phyloP scores from a whole-genome alignment of 1,140 invertebrate species.

The Bombus confusus region DNA sequence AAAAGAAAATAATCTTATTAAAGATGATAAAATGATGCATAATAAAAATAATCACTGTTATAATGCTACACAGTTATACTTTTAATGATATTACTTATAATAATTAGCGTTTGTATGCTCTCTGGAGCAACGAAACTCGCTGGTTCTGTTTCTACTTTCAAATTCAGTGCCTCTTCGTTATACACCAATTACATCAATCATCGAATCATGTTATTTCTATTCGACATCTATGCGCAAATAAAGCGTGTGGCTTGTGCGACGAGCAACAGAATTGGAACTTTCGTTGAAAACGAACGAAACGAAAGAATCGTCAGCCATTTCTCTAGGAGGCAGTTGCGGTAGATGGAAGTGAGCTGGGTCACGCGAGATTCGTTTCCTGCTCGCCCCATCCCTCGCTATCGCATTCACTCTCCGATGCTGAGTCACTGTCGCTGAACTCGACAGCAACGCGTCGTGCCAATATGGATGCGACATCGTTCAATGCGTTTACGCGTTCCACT shows the following conservation, averaged over 20 bases:
- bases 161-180: neutral
- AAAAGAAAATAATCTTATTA: slow-evolving; percentile 16
- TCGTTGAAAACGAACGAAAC: slow-evolving; percentile 27
- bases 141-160: slow-evolving; percentile 1
- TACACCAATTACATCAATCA: neutral
- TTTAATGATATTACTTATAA: slow-evolving; percentile 28
- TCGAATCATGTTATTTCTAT: neutral
- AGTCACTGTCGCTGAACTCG: slow-evolving; percentile 96
- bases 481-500: slow-evolving; percentile 88
- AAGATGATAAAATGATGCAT: slow-evolving; percentile 1
- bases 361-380: slow-evolving; percentile 84
- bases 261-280: slow-evolving; percentile 2
- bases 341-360: slow-evolving; percentile 78
- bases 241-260: slow-evolving; percentile 11
- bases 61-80: slow-evolving; percentile 6
- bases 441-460: slow-evolving; percentile 96
- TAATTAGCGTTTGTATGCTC: neutral
- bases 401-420: slow-evolving; percentile 89
- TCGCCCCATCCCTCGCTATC: slow-evolving; percentile 89
- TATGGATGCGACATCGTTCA: slow-evolving; percentile 97
- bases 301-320: slow-evolving; percentile 51
- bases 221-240: neutral
- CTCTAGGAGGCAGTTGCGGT: slow-evolving; percentile 75
- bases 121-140: slow-evolving; percentile 10
- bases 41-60: slow-evolving; percentile 27